These are phyloP conservation scores for Polymixis lichenea DNA, from an alignment of 2,888 invertebrate species.

Conservation along the genomic window DNA sequence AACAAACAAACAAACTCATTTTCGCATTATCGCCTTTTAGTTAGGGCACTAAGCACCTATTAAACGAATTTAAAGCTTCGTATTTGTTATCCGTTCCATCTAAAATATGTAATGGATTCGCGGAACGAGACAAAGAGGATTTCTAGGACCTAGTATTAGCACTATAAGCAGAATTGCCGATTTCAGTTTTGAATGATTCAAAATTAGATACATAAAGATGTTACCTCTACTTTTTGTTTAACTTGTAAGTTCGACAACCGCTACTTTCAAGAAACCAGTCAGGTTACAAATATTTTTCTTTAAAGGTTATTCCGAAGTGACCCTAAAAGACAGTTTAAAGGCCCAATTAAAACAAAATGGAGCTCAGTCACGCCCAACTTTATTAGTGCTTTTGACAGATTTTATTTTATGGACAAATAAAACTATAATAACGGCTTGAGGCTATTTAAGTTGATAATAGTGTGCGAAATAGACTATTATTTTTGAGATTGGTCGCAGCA, in stretches of 20 bases:
- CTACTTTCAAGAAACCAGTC: background rate
- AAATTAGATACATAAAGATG: background rate
- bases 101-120: background rate
- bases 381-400: slow-evolving; percentile 56
- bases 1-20: too few relatives aligned
- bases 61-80: background rate
- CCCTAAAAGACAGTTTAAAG: slow-evolving; percentile 42
- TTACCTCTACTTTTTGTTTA: too few relatives aligned
- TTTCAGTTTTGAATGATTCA: background rate
- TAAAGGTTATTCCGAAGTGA: slow-evolving; percentile 23
- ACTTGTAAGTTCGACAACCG: background rate
- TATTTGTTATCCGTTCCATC: background rate
- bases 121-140: background rate
- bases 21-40: too few relatives aligned
- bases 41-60: background rate
- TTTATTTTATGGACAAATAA: slow-evolving; percentile 48
- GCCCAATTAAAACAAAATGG: slow-evolving; percentile 53
- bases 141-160: background rate
- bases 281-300: slow-evolving; percentile 3
- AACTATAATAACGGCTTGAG: slow-evolving; percentile 19
- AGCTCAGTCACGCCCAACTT: slow-evolving; percentile 34
- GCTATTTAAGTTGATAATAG: slow-evolving; percentile 15
- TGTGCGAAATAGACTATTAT: slow-evolving; percentile 21
- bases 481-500: background rate
- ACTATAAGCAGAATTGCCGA: background rate